Evolutionary conservation across 1,140 invertebrate genomes (phyloP), one percentile per base, ranked within the genome.

Genomic region (Prorops nasuta): DNA sequence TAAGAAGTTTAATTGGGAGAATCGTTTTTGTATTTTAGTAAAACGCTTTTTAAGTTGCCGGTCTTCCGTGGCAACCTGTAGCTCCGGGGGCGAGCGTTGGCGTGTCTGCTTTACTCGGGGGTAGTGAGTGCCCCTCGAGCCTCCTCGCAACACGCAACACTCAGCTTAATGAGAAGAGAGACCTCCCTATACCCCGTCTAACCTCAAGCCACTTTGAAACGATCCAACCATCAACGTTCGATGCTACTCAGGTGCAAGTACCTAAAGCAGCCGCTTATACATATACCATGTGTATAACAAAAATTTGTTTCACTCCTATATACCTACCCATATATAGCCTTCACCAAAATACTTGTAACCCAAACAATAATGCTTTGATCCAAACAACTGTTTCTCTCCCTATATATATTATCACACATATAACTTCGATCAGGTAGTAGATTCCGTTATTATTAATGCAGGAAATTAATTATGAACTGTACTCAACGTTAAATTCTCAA

Each of bases 111-210:
- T 62, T 60, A 63, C 64, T 64, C 51, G 56, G 65, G 53, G 58
- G 63, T 66, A 69, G 66, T 56, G 63, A 71, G 63, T 73, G 60
- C 66, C 62, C 63, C 69, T 74, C 61, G 70, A 71, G 68, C 63
- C 64, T 69, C 64, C 56, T 10, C 58, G 60, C 64, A 69, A 69
- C 68, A 69, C 70, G 68, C 71, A 68, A 72, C 72, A 74, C 72
- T 74, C 68, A 71, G 60, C 63, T 71, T 73, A 72, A 72, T 74
- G 69, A 74, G 70, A 69, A 65, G 63, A 72, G 66, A 68, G 67
- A 66, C 58, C 60, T 56, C 52, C 61, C 54, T 62, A 51, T 39
- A 52, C 54, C 53, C 48, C 24, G 44, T 51, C 57, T 64, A 61
- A 55, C 54, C 55, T 58, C 63, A 18, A 60, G 58, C 61, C 48